These are phyloP conservation scores for Acropora tenuis DNA, from an alignment of 64 coral and sea anemone species.

Conservation along the genomic window DNA sequence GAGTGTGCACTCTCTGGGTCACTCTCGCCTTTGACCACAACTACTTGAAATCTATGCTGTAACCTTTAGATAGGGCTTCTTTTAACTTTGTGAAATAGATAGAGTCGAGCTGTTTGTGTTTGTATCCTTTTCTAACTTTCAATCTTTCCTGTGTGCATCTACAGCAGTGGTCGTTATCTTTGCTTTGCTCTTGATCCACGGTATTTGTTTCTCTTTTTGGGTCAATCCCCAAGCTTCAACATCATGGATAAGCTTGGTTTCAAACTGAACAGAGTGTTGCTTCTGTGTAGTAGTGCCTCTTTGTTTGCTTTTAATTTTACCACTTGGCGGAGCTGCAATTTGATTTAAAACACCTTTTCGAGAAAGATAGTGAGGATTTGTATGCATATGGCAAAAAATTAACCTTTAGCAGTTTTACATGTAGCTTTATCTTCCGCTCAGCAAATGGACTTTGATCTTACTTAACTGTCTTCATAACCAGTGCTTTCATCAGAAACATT, in stretches of 20 bases:
- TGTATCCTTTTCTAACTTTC: slow-evolving; percentile 21
- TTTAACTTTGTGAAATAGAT: slow-evolving; percentile 59
- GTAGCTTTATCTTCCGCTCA: not conserved
- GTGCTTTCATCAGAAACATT: slow-evolving; percentile 54
- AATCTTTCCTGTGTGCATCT: slow-evolving; percentile 55
- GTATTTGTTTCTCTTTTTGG: slow-evolving; percentile 57
- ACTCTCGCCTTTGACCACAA: slow-evolving; percentile 50
- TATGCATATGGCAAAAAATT: slow-evolving; percentile 30
- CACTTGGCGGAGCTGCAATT: slow-evolving; percentile 40
- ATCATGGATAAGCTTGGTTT: slow-evolving; percentile 48
- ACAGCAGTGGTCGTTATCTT: slow-evolving; percentile 55
- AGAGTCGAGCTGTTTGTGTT: slow-evolving; percentile 35
- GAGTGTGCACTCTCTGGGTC: slow-evolving; percentile 32
- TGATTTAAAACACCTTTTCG: slow-evolving; percentile 36
- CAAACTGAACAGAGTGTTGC: slow-evolving; percentile 43
- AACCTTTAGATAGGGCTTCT: slow-evolving; percentile 52
- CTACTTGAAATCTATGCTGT: slow-evolving; percentile 57
- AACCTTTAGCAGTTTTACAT: slow-evolving; percentile 9
- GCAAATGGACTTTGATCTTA: not conserved
- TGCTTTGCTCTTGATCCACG: slow-evolving; percentile 58
- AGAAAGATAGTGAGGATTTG: slow-evolving; percentile 29
- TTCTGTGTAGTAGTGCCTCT: slow-evolving; percentile 55
- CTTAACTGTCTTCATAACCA: slow-evolving; percentile 23
- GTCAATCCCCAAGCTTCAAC: slow-evolving; percentile 27
- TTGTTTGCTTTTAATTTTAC: slow-evolving; percentile 55